Evolutionary conservation across 2,113 vertebrate species (phyloP), one percentile per base, ranked within the genome.

Genomic region (Podilymbus podiceps): DNA sequence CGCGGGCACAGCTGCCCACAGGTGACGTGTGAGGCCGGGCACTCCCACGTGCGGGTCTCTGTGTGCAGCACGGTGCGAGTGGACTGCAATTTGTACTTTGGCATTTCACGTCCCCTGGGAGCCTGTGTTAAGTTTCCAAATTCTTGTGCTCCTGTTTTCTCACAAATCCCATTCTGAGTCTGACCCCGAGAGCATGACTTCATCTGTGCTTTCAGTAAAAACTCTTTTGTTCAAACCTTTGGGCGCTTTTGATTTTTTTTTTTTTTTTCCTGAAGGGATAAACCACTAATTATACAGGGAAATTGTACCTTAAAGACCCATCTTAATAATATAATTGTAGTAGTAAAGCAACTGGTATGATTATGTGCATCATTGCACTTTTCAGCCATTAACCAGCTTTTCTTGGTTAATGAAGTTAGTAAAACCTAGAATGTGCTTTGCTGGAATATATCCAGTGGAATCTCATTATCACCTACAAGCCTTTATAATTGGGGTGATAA

Each of bases 351-450:
- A 96, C 96, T 89, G 91, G 84, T 96, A 93, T 95, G 92, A 97
- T 97, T 97, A 95, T 90, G 92, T 95, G 96, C 96, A 96, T 92
- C 92, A 33, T 66, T 97, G 94, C 94, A 85, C 91, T 94, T 92
- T 88, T 95, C 94, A 96, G 94, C 94, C 71, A 95, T 97, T 95
- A 96, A 85, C 92, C 94, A 94, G 90, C 95, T 92, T 95, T 97
- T 89, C 96, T 93, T 97, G 92, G 95, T 92, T 97, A 96, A 97
- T 96, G 92, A 91, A 93, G 89, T 97, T 96, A 95, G 95, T 82
- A 93, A 94, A 96, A 97, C 86, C 92, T 97, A 93, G 80, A 95
- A 92, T 95, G 92, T 92, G 89, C 83, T 95, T 76, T 89, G 66
- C 81, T 96, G 96, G 95, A 97, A 95, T 85, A 58, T 16, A 89